A percentile compares a stretch with the other conserved stretches of the same genome.
phyloP scores from a whole-genome alignment of 64 coral and sea anemone species.

The Montipora capricornis region DNA sequence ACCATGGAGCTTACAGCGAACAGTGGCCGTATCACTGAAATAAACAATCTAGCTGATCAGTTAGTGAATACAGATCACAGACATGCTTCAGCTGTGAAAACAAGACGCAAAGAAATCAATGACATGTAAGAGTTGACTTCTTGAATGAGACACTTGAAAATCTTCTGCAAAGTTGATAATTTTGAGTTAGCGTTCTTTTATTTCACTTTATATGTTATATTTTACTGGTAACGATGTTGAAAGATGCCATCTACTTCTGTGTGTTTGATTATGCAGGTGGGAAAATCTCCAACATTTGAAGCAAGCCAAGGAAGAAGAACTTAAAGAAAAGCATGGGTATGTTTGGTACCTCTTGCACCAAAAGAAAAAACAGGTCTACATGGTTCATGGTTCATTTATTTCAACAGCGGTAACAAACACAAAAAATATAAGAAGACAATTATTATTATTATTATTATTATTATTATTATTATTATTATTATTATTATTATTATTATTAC shows the following conservation, averaged over 20 bases:
- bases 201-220: too few species aligned
- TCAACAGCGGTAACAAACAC: too few species aligned
- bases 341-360: not conserved
- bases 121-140: constrained; percentile 54
- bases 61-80: constrained; percentile 57
- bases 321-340: constrained; percentile 94
- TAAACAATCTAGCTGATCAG: constrained; percentile 84
- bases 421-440: too few species aligned
- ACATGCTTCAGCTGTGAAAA: constrained; percentile 64
- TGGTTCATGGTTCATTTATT: too few species aligned
- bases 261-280: constrained; percentile 55
- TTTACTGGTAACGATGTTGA: too few species aligned
- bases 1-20: constrained; percentile 82
- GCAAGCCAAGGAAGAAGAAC: constrained; percentile 83
- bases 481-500: too few species aligned
- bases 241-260: not conserved
- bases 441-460: too few species aligned
- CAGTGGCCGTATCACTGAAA: constrained; percentile 71
- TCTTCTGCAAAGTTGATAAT: too few species aligned
- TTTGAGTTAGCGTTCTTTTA: too few species aligned
- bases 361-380: too few species aligned
- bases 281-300: constrained; percentile 86
- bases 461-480: too few species aligned
- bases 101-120: constrained; percentile 82
- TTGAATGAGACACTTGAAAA: too few species aligned